These are phyloP conservation scores for Athalia rosae DNA, from an alignment of 2,888 invertebrate species.

Conservation along the genomic window DNA sequence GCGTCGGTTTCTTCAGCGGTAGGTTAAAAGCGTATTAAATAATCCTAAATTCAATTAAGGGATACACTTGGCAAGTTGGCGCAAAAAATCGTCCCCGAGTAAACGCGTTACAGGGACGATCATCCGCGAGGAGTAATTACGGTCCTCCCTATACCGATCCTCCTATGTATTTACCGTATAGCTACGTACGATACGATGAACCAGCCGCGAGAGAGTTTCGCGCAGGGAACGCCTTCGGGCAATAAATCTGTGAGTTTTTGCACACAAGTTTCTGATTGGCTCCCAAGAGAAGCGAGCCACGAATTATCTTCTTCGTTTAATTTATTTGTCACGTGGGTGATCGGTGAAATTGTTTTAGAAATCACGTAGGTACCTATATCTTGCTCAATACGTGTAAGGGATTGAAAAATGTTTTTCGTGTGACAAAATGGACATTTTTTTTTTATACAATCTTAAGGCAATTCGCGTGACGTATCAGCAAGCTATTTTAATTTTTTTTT, in stretches of 20 bases:
- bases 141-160: slow-evolving; percentile 50
- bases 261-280: slow-evolving; percentile 61
- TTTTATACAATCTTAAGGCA: no score
- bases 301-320: slow-evolving; percentile 61
- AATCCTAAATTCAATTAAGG: slow-evolving; percentile 71
- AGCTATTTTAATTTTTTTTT: no score
- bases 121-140: slow-evolving; percentile 67
- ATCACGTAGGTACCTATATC: no score
- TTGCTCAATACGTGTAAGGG: no score
- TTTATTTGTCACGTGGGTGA: slow-evolving; percentile 59
- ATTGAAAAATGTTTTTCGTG: no score
- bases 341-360: slow-evolving; percentile 49
- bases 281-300: slow-evolving; percentile 57
- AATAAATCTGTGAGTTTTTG: slow-evolving; percentile 69
- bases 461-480: no score
- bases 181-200: slow-evolving; percentile 39
- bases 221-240: slow-evolving; percentile 61
- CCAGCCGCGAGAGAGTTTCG: slow-evolving; percentile 45
- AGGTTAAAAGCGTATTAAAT: slow-evolving; percentile 68
- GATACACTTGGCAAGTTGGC: slow-evolving; percentile 60
- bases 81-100: slow-evolving; percentile 61
- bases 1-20: slow-evolving; percentile 47
- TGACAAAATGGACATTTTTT: no score
- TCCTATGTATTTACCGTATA: neutral
- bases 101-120: slow-evolving; percentile 46